Conservation (phyloP, 2,797 vertebrate species). For the Scleropages formosus region DNA sequence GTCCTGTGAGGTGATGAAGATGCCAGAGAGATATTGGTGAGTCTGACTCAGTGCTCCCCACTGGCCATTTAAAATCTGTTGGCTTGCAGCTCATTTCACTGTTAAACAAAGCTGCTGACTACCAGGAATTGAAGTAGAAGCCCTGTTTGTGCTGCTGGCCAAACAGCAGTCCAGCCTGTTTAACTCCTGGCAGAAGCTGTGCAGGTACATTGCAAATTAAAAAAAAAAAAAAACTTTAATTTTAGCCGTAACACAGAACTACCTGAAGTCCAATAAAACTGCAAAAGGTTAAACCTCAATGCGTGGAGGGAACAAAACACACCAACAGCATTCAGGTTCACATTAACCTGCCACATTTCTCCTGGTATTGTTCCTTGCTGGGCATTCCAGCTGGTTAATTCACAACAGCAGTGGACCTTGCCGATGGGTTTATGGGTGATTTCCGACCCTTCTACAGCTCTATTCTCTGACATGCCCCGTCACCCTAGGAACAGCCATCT, state of each 20-base stretch:
- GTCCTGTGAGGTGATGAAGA: no score
- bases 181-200: neutral
- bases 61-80: neutral
- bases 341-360: slow-evolving; percentile 58
- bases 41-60: neutral
- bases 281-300: slow-evolving; percentile 22
- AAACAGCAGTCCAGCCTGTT: neutral
- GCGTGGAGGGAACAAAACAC: slow-evolving; percentile 55
- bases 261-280: neutral
- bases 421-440: slow-evolving; percentile 54
- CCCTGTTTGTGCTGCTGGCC: neutral
- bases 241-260: neutral
- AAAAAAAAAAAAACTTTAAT: neutral
- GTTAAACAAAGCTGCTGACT: neutral
- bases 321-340: slow-evolving; percentile 49
- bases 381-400: slow-evolving; percentile 59
- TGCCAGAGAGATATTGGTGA: no score
- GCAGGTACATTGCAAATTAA: neutral
- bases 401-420: slow-evolving; percentile 58
- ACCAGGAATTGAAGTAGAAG: neutral
- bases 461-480: slow-evolving; percentile 46
- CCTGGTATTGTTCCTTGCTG: slow-evolving; percentile 62
- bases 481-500: slow-evolving; percentile 53
- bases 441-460: slow-evolving; percentile 51
- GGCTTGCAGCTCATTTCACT: neutral